Percentiles rank a stretch among this genome's conserved stretches.
phyloP scores from a whole-genome alignment of 2,888 invertebrate species.

The Caradrina kadenii region DNA sequence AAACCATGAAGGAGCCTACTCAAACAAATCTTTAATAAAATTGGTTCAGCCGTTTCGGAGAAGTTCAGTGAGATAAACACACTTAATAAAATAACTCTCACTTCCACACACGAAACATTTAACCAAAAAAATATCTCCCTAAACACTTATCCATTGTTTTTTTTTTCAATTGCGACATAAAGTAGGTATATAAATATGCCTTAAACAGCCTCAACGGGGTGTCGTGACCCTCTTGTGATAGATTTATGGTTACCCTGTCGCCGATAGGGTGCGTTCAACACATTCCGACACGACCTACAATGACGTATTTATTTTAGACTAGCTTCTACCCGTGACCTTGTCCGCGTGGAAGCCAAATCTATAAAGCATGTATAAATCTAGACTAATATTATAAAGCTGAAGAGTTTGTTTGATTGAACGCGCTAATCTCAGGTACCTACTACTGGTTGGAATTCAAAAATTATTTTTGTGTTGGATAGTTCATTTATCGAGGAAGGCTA shows the following conservation, averaged over 20 bases:
- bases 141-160: conserved; percentile 40
- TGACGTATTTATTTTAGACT: background rate
- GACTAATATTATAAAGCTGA: too few species aligned
- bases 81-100: background rate
- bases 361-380: too few species aligned
- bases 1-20: too few species aligned
- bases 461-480: too few species aligned
- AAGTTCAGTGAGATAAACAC: too few species aligned
- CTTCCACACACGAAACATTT: background rate
- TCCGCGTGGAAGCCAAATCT: too few species aligned
- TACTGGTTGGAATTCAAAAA: too few species aligned
- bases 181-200: conserved; percentile 63
- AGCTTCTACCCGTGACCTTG: background rate
- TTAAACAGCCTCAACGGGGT: conserved; percentile 45
- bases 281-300: conserved; percentile 29
- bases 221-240: conserved; percentile 56
- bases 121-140: background rate
- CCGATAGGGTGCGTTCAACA: conserved; percentile 55
- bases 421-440: too few species aligned
- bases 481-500: too few species aligned
- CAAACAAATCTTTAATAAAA: too few species aligned
- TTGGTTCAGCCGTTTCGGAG: too few species aligned
- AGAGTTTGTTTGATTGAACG: too few species aligned
- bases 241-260: conserved; percentile 65
- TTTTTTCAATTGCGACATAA: conserved; percentile 38